These are phyloP conservation scores for Drosophila kokeensis DNA, from an alignment of 2,888 invertebrate genomes.

Conservation along the genomic window DNA sequence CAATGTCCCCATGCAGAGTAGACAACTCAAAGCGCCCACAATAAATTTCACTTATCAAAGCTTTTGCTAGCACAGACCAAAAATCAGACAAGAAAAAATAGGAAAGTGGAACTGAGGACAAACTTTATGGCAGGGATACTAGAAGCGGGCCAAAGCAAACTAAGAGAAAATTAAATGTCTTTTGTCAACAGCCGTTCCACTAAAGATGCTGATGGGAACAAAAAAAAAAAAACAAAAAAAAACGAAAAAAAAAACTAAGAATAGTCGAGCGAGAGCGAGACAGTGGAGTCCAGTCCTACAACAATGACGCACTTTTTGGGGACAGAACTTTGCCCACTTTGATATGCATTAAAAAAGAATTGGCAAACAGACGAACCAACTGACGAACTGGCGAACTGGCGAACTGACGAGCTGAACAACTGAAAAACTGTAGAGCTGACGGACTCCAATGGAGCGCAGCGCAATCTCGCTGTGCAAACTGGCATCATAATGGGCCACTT, in stretches of 20 bases:
- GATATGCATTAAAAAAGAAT: constrained; percentile 75
- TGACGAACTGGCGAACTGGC: constrained; percentile 31
- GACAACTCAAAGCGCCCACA: constrained; percentile 68
- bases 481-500: constrained; percentile 81
- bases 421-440: constrained; percentile 19
- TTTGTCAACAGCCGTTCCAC: constrained; percentile 72
- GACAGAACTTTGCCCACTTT: constrained; percentile 71
- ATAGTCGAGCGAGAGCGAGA: constrained; percentile 5
- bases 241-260: constrained; percentile 27
- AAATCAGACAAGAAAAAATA: constrained; percentile 49
- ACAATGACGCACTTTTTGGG: constrained; percentile 74
- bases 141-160: constrained; percentile 61
- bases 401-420: constrained; percentile 16
- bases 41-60: constrained; percentile 79
- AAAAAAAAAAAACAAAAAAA: constrained; percentile 35
- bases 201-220: constrained; percentile 50
- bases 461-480: constrained; percentile 80
- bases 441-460: constrained; percentile 73
- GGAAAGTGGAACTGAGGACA: constrained; percentile 42
- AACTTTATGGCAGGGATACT: constrained; percentile 75
- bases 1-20: constrained; percentile 33
- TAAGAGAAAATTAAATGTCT: constrained; percentile 76
- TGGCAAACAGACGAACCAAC: constrained; percentile 33
- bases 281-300: constrained; percentile 20
- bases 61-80: constrained; percentile 61